Evolutionary conservation across 2,113 vertebrate genomes (phyloP).

Genomic region (Physeter macrocephalus): DNA sequence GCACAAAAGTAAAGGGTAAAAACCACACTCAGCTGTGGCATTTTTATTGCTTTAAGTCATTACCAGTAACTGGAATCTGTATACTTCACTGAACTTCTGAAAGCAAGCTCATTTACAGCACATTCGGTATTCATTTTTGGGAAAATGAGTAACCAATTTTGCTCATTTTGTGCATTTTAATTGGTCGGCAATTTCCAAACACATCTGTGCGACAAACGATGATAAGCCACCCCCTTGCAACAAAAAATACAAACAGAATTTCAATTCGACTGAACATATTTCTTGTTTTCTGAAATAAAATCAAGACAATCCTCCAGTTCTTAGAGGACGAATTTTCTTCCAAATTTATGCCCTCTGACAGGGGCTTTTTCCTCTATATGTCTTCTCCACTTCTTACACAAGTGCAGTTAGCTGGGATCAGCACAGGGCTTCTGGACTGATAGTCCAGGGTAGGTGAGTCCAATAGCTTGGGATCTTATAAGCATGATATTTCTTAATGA

Average conservation of each 20-base stretch:
- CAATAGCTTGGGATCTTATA: not conserved
- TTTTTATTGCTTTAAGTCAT: conserved; percentile 51
- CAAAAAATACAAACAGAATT: conserved; percentile 29
- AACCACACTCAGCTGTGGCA: conserved; percentile 17
- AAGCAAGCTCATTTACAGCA: conserved; percentile 12
- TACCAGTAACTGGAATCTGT: conserved; percentile 52
- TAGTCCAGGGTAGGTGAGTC: rapidly evolving
- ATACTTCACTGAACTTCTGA: conserved; percentile 48
- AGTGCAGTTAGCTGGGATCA: not conserved
- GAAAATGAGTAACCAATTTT: conserved; percentile 20
- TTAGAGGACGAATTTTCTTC: not conserved
- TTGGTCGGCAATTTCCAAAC: conserved; percentile 35
- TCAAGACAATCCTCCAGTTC: not conserved
- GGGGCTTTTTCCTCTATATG: not conserved
- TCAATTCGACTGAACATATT: not conserved
- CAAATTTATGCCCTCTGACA: not conserved
- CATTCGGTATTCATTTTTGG: conserved; percentile 23
- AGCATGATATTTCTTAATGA: not conserved
- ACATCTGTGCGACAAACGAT: conserved; percentile 39
- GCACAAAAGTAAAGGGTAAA: conserved; percentile 2
- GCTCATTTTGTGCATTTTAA: conserved; percentile 38
- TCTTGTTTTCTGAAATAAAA: conserved; percentile 9
- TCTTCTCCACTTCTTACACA: not conserved
- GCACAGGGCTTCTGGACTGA: not conserved
- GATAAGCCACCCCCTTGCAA: conserved; percentile 16